Conservation (phyloP, 2,113 vertebrate species). For the Etheostoma cragini region DNA sequence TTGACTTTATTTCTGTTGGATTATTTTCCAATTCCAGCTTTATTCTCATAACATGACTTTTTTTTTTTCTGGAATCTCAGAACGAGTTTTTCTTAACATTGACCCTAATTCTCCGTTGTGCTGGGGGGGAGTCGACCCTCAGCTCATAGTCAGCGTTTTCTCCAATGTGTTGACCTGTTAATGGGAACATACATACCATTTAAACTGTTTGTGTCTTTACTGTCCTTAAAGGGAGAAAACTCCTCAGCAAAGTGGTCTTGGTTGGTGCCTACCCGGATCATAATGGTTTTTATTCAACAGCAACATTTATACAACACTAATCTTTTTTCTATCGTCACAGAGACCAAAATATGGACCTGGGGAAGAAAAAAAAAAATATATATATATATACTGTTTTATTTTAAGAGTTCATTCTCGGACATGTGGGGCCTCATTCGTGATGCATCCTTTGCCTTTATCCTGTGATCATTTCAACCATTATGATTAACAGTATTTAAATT, state of each 20-base stretch:
- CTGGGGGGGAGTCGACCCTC: background rate
- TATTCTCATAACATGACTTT: background rate
- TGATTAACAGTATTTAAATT: constrained; percentile 23
- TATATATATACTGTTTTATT: background rate
- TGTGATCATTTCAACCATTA: constrained; percentile 47
- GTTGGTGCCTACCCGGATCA: background rate
- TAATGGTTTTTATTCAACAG: background rate
- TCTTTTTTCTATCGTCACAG: background rate
- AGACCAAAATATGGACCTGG: constrained; percentile 33
- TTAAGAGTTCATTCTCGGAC: constrained; percentile 4
- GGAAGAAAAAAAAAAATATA: background rate
- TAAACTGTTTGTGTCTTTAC: background rate
- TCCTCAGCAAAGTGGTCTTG: background rate
- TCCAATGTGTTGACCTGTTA: constrained; percentile 17
- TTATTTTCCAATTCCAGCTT: background rate
- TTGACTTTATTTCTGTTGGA: too few relatives aligned
- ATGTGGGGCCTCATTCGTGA: background rate
- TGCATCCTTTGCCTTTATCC: constrained; percentile 2
- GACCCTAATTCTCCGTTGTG: background rate
- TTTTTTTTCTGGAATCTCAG: background rate
- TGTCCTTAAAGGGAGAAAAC: constrained; percentile 28
- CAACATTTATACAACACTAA: background rate
- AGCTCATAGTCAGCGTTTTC: background rate
- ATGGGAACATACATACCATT: background rate
- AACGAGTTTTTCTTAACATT: background rate